Base-by-base conservation (phyloP, 2,888 invertebrate species). In the Oxystoma pomonae region DNA sequence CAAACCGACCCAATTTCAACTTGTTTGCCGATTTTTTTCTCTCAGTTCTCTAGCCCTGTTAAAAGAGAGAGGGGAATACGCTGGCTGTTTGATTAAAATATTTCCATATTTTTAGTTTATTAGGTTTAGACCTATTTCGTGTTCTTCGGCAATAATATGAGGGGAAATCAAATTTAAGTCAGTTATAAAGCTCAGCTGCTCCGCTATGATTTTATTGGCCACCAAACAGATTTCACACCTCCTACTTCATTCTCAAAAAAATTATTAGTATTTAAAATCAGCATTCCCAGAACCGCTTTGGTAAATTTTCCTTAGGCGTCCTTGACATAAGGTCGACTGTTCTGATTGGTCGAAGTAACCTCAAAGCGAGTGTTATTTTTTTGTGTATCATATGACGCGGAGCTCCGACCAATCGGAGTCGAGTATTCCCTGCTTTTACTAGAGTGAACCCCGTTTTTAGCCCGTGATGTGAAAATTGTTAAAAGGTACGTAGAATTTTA, bases 401-500 rank as follows among this genome's bases (percentile, higher is more conserved):
- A 67, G 69, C 70, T 73, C 69, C 73, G 72, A 72, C 81, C 80
- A 81, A 81, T 80, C 76, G 72, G 74, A 72, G 69, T 59, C 71
- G 72, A 68, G 73, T 73, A 74, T 79, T 77, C 80, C 80, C 76
- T 80, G 80, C 76, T 78, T 76, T 75, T 70, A 72, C 74, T 70
- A 73, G 72, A 76, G 78, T 75, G 77, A 78, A 78, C 80, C 81
- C 81, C 80, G 79, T 77, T 77, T 59, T 77, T 77, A 76, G 75
- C 78, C 77, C 77, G 77, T 78, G 77, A 78, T 77, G 79, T 80
- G 80, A 80, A 78, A 79, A 78, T 78, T 78, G 79, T 79, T 76
- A 72, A 75, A 77, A 80, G 80, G 80, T 80, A 80, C 76, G 80
- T 80, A 80, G 78, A 80, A 80, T 80, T 80, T 80, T 80, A 80